Conservation (phyloP, 1,140 invertebrate species). For the Drosophila albomicans region DNA sequence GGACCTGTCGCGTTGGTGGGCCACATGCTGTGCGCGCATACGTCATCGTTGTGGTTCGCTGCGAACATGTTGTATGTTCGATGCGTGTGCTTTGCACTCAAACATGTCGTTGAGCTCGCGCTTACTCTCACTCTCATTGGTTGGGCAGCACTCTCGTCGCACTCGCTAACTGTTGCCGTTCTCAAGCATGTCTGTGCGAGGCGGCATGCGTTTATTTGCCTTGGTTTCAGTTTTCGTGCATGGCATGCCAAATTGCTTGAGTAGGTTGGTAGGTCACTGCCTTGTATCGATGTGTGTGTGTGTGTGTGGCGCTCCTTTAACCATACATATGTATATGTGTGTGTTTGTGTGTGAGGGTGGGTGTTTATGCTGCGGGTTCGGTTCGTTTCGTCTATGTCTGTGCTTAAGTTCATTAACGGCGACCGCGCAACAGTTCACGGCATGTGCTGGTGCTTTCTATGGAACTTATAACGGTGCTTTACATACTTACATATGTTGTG, state of each 20-base stretch:
- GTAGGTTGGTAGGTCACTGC: constrained; percentile 78
- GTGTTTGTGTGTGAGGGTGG: constrained; percentile 15
- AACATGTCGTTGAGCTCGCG: neutral
- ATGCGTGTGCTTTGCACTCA: constrained; percentile 21
- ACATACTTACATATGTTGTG: neutral
- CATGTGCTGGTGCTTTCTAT: constrained; percentile 36
- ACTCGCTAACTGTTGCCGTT: constrained; percentile 73
- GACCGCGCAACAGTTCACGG: constrained; percentile 69
- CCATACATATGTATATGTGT: neutral
- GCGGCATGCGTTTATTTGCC: constrained; percentile 36
- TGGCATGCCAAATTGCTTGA: constrained; percentile 49
- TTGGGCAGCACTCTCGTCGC: constrained; percentile 44
- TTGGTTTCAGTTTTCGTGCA: constrained; percentile 52
- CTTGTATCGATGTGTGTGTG: constrained; percentile 34
- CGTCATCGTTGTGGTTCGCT: constrained; percentile 56
- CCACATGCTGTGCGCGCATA: constrained; percentile 30
- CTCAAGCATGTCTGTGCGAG: neutral
- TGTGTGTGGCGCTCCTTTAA: constrained; percentile 23
- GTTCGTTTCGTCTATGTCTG: constrained; percentile 44
- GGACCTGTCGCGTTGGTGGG: neutral
- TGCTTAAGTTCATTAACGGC: constrained; percentile 79
- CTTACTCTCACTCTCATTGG: constrained; percentile 47
- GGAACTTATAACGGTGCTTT: constrained; percentile 23
- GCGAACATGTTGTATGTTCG: constrained; percentile 52
- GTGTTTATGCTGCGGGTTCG: neutral